Evolutionary conservation across 1,140 invertebrate species (phyloP).

Genomic region (Drosophila equinoxialis): DNA sequence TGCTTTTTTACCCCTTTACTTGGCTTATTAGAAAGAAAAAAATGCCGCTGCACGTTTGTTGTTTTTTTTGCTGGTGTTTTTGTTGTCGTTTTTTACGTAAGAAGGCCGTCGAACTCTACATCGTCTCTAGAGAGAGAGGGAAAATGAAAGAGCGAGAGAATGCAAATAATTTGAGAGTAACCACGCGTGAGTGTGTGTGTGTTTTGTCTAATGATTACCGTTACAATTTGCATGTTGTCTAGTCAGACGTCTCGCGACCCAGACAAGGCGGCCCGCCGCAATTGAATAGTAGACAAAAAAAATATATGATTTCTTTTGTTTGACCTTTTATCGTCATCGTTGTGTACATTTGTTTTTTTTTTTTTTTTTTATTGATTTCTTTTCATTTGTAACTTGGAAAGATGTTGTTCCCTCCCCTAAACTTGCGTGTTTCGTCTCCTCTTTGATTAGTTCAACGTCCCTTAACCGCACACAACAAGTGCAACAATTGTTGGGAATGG

Average conservation of each 20-base stretch:
- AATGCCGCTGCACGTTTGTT: slow-evolving; percentile 61
- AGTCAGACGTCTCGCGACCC: slow-evolving; percentile 77
- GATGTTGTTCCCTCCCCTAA: background rate
- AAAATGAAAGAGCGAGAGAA: slow-evolving; percentile 37
- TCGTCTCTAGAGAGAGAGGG: background rate
- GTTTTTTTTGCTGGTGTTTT: slow-evolving; percentile 57
- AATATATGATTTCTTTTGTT: slow-evolving; percentile 35
- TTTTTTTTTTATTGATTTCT: slow-evolving; percentile 50
- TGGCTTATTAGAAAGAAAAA: slow-evolving; percentile 73
- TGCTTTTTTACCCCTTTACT: slow-evolving; percentile 34
- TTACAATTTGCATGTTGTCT: slow-evolving; percentile 78
- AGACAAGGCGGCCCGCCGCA: slow-evolving; percentile 75
- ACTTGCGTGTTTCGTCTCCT: slow-evolving; percentile 41
- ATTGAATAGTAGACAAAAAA: slow-evolving; percentile 50
- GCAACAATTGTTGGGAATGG: slow-evolving; percentile 53
- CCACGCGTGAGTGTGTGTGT: slow-evolving; percentile 21
- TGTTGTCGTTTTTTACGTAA: slow-evolving; percentile 66
- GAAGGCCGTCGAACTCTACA: slow-evolving; percentile 79
- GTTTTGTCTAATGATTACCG: slow-evolving; percentile 71
- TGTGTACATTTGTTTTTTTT: slow-evolving; percentile 7
- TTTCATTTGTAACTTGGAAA: background rate
- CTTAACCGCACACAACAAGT: slow-evolving; percentile 73
- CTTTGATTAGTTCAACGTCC: slow-evolving; percentile 65
- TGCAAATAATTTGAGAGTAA: slow-evolving; percentile 57
- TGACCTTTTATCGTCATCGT: slow-evolving; percentile 70